Percentiles rank a stretch among this genome's conserved stretches.
Evolutionary conservation across 2,888 invertebrate genomes (phyloP).

Genomic region (Ichneumoninae sp.): DNA sequence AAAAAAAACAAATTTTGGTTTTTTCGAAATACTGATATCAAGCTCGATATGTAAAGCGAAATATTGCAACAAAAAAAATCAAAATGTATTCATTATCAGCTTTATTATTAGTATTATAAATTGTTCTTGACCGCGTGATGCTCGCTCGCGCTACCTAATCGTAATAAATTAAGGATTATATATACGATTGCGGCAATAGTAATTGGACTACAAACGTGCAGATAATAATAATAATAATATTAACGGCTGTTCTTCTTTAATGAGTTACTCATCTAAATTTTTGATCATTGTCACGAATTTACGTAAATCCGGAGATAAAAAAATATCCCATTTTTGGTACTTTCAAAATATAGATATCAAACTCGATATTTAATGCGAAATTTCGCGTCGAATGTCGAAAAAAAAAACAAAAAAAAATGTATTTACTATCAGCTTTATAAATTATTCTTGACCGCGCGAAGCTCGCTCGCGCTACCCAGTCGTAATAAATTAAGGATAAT

Average conservation of each 20-base stretch:
- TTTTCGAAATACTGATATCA: not conserved
- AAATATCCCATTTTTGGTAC: too few species aligned
- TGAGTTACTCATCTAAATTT: too few species aligned
- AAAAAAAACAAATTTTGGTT: too few species aligned
- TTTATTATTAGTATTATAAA: too few species aligned
- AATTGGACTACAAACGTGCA: not conserved
- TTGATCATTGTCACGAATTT: too few species aligned
- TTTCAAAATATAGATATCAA: too few species aligned
- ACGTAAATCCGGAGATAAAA: too few species aligned
- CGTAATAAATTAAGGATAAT: constrained; percentile 3
- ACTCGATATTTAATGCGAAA: not conserved
- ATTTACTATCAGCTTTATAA: not conserved
- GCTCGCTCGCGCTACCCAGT: not conserved
- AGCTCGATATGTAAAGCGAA: not conserved
- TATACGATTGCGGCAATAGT: not conserved
- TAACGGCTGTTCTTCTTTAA: too few species aligned
- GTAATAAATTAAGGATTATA: not conserved
- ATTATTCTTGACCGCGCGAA: not conserved
- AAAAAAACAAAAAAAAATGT: not conserved
- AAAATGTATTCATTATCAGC: too few species aligned
- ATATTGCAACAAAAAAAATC: too few species aligned
- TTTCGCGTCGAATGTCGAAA: not conserved
- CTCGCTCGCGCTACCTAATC: too few species aligned
- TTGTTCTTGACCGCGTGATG: too few species aligned
- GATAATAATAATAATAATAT: not conserved